These are phyloP conservation scores for Lucilia sericata DNA, from an alignment of 1,140 invertebrate species.

Conservation along the genomic window DNA sequence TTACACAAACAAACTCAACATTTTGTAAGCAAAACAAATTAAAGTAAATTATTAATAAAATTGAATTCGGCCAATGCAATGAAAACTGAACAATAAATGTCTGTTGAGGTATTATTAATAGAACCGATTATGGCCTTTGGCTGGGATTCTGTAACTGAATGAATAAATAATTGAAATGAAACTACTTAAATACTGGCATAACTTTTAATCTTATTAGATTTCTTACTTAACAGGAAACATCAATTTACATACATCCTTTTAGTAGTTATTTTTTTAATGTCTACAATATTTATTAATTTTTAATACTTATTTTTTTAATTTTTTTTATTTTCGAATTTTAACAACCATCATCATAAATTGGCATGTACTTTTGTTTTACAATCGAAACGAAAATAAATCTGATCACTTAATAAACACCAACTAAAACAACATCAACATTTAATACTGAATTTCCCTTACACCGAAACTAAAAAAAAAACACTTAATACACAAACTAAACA, in stretches of 20 bases:
- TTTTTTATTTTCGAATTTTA: neutral
- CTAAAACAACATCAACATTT: constrained; percentile 27
- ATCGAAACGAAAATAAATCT: constrained; percentile 3
- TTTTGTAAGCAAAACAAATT: too few relatives aligned
- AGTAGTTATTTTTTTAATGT: neutral
- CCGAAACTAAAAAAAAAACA: constrained; percentile 1
- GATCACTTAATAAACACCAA: neutral
- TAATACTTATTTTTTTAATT: neutral
- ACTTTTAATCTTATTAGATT: neutral
- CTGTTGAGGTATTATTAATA: too few relatives aligned
- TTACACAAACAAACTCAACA: too few relatives aligned
- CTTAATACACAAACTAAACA: constrained; percentile 29
- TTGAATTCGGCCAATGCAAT: too few relatives aligned
- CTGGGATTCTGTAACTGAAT: too few relatives aligned
- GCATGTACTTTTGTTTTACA: neutral
- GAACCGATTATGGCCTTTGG: too few relatives aligned
- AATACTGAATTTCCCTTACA: neutral
- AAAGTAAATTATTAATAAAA: too few relatives aligned
- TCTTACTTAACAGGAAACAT: too few relatives aligned
- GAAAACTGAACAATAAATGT: too few relatives aligned
- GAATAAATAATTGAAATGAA: too few relatives aligned
- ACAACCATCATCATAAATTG: constrained; percentile 13
- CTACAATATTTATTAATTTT: neutral
- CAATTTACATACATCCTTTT: neutral
- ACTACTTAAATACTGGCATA: neutral